A percentile compares a stretch with the other conserved stretches of the same genome.
Evolutionary conservation across 2,113 vertebrate genomes (phyloP).

Genomic region (Echinops telfairi): DNA sequence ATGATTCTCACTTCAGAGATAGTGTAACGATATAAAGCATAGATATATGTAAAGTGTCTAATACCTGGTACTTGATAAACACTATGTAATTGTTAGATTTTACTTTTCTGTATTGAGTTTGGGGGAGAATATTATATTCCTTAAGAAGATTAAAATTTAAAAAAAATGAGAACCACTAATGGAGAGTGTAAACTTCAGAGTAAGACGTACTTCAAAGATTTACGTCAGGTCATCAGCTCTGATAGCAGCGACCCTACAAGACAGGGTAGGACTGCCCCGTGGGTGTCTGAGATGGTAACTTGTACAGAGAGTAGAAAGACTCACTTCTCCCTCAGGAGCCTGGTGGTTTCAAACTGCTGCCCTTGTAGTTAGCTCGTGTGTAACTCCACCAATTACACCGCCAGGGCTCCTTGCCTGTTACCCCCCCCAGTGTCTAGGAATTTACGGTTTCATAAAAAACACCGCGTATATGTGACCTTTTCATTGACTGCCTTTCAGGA

Average conservation of each 20-base stretch:
- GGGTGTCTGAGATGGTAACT: no score
- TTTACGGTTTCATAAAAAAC: constrained; percentile 50
- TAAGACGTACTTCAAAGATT: neutral
- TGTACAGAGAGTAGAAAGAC: no score
- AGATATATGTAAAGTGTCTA: neutral
- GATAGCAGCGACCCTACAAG: neutral
- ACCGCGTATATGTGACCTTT: constrained; percentile 4
- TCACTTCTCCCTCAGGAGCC: no score
- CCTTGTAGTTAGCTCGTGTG: no score
- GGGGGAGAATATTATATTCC: neutral
- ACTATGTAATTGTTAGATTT: neutral
- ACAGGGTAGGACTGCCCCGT: no score
- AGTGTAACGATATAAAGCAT: neutral
- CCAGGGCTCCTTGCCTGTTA: no score
- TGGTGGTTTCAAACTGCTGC: neutral
- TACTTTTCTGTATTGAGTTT: constrained; percentile 38
- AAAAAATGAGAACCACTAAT: neutral
- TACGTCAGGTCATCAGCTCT: neutral
- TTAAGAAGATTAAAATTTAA: constrained; percentile 25
- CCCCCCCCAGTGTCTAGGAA: neutral
- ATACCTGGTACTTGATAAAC: neutral
- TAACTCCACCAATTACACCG: no score
- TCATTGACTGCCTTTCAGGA: constrained; percentile 85
- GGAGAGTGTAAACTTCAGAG: neutral
- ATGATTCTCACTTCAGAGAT: neutral